Evolutionary conservation across 2,888 invertebrate genomes (phyloP), one percentile per base, ranked within the genome.

Genomic region (Callimorpha dominula): DNA sequence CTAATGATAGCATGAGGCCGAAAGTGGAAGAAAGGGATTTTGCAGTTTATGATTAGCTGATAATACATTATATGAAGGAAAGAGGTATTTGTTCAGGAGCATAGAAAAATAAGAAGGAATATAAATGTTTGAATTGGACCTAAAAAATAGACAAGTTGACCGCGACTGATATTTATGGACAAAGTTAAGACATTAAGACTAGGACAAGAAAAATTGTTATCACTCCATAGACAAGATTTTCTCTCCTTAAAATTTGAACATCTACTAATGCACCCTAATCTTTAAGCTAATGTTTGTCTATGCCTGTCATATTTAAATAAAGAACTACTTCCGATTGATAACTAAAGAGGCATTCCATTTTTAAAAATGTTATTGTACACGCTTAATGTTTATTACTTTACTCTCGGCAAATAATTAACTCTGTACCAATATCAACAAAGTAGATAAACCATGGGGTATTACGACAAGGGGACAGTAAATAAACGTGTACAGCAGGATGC

Each of bases 381-480:
- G 14, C 14, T 60, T 9, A 46, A 1, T 8, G 14, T 60, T 12
- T 31, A 31, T 60, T 31, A 60, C 20, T 54, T 12, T 46, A 42
- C 0, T 12, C 40, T 65, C 15, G 15, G 5, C 40, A 40, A 65
- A 31, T 60, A 60, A 31, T 60, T 50, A 2, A 64, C n/a, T 11
- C 17, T 65, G 17, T 65, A 17, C 50, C 17, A 17, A 2, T 15
- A 5, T 40, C 17, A 40, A 65, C 46, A 20, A 60, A 52, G 31
- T 31, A 31, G 40, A 60, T 42, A 74, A 71, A 42, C n/a, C 62
- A 65, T 76, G 78, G 75, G 76, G 78, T 75, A 78, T 86, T 83
- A 86, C 83, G 79, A 69, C 79, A 71, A 68, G 75, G 60, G 79
- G 81, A 85, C 83, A 82, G 75, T 79, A 78, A 85, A 82, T 84